Percentiles rank a stretch among this genome's conserved stretches.
Conservation (phyloP, 2,113 vertebrate species). For the Sciurus niger region DNA sequence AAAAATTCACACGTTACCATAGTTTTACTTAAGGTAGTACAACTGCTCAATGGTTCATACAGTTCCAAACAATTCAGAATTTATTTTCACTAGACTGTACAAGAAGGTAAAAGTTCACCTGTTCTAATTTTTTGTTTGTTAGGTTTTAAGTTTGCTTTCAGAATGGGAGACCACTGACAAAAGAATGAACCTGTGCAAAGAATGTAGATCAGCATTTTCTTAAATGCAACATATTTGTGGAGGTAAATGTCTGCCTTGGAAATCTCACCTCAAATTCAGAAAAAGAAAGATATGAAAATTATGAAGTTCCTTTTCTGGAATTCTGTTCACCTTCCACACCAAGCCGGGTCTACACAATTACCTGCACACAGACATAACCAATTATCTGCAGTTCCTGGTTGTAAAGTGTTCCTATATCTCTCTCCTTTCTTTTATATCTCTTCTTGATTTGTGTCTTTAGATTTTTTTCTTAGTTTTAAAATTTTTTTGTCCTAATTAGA, state of each 20-base stretch:
- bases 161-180: background rate
- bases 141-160: slow-evolving; percentile 38
- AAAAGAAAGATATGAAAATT: background rate
- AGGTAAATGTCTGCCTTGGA: background rate
- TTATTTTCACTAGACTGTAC: background rate
- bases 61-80: background rate
- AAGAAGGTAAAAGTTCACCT: background rate
- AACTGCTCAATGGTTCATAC: background rate
- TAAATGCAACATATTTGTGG: background rate
- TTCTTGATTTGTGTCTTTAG: background rate
- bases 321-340: background rate
- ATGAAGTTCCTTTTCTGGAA: background rate
- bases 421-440: background rate
- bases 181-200: background rate
- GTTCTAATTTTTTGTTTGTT: background rate
- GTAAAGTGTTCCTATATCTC: background rate
- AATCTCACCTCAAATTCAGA: background rate
- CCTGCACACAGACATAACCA: background rate
- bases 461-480: too few species aligned
- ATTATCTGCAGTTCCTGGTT: background rate
- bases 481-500: too few species aligned
- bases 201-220: background rate
- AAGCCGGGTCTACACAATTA: background rate
- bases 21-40: background rate
- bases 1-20: background rate